Evolutionary conservation across 2,113 vertebrate genomes (phyloP).

Genomic region (Scatophagus argus): DNA sequence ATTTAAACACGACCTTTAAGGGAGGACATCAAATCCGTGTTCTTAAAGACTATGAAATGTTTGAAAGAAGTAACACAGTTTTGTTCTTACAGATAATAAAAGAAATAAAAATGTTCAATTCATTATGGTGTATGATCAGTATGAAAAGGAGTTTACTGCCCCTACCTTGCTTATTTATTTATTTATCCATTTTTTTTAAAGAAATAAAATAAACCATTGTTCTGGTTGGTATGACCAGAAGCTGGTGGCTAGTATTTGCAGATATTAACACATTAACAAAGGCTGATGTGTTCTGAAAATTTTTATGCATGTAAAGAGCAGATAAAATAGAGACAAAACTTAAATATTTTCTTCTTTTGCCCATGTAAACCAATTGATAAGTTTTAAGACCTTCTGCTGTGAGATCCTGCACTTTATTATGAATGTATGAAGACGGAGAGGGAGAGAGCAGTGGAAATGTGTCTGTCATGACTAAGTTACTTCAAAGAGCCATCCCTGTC

Average conservation of each 20-base stretch:
- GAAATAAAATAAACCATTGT: no score
- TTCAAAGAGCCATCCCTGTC: conserved; percentile 46
- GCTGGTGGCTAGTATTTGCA: neutral
- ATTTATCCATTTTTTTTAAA: no score
- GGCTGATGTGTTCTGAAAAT: neutral
- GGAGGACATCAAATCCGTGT: no score
- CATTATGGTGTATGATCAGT: no score
- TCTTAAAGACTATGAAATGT: no score
- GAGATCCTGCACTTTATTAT: neutral
- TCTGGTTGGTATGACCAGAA: neutral
- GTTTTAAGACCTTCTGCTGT: neutral
- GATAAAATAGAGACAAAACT: neutral
- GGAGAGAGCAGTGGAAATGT: conserved; percentile 15
- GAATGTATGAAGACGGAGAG: neutral
- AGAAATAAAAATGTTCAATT: no score
- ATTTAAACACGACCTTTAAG: neutral
- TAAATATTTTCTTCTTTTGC: neutral
- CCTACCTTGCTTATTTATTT: no score
- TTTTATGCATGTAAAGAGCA: neutral
- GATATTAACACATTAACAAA: no score
- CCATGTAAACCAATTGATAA: neutral
- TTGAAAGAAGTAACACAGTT: no score
- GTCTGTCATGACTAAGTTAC: conserved; percentile 32
- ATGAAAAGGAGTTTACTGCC: no score
- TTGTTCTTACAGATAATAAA: no score